Evolutionary conservation across 2,888 invertebrate species (phyloP).

Genomic region (Busseola fusca): DNA sequence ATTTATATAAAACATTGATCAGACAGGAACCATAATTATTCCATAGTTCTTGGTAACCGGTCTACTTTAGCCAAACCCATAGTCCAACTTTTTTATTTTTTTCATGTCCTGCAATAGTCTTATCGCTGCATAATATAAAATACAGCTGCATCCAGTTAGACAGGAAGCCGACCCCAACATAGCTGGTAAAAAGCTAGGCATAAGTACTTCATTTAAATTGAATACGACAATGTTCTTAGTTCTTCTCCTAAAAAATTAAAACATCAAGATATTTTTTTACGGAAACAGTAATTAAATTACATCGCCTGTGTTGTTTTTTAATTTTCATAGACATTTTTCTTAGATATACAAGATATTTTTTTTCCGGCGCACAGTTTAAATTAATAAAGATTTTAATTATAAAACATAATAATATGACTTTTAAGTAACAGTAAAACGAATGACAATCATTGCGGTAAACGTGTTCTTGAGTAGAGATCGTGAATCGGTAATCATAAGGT

Average conservation of each 20-base stretch:
- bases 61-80: too few species aligned
- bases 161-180: too few species aligned
- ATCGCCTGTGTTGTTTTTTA: conserved; percentile 8
- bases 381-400: not conserved
- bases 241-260: not conserved
- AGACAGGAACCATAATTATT: too few species aligned
- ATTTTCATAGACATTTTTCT: not conserved
- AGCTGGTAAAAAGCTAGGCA: too few species aligned
- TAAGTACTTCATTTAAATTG: not conserved
- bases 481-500: not conserved
- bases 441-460: not conserved
- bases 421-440: not conserved
- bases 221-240: not conserved
- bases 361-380: not conserved
- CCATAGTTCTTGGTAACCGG: too few species aligned
- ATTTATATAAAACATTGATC: too few species aligned
- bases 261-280: not conserved
- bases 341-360: not conserved
- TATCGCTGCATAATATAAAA: too few species aligned
- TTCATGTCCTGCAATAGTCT: too few species aligned
- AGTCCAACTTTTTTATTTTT: too few species aligned
- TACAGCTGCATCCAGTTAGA: too few species aligned
- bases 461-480: not conserved
- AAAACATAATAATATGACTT: not conserved
- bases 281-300: not conserved